Evolutionary conservation across 1,140 invertebrate species (phyloP).

Genomic region (Leptoteleia sp.): DNA sequence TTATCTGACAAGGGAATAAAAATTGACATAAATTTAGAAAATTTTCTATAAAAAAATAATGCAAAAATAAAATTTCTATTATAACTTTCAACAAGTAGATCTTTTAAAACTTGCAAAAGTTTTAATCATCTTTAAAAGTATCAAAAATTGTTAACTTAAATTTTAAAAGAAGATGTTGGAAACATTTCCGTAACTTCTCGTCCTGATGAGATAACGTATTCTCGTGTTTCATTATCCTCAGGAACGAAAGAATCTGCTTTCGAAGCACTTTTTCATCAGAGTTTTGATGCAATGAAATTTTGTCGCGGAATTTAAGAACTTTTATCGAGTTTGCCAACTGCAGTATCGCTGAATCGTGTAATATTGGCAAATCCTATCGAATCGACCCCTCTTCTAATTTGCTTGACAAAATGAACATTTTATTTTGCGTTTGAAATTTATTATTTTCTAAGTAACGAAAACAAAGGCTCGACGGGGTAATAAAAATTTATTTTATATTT

Average conservation of each 20-base stretch:
- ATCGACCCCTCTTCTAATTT: constrained; percentile 23
- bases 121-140: too few relatives aligned
- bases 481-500: constrained; percentile 11
- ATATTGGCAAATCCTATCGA: constrained; percentile 4
- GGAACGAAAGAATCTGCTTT: constrained; percentile 16
- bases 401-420: constrained; percentile 20
- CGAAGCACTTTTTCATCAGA: constrained; percentile 24
- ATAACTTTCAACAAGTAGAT: too few relatives aligned
- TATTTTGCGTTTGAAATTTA: constrained; percentile 10
- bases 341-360: constrained; percentile 20
- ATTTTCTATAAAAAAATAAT: too few relatives aligned
- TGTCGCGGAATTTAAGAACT: constrained; percentile 26
- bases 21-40: too few relatives aligned
- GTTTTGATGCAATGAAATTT: constrained; percentile 35
- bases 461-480: background rate
- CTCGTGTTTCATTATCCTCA: constrained; percentile 17
- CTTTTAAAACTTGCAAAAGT: too few relatives aligned
- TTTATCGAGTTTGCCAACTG: constrained; percentile 33
- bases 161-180: too few relatives aligned
- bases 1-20: too few relatives aligned
- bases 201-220: too few relatives aligned
- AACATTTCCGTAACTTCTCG: too few relatives aligned
- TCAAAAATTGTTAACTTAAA: too few relatives aligned
- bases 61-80: too few relatives aligned
- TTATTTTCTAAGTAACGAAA: background rate